phyloP scores from a whole-genome alignment of 2,888 invertebrate genomes.

The Acanthosepion lycidas region DNA sequence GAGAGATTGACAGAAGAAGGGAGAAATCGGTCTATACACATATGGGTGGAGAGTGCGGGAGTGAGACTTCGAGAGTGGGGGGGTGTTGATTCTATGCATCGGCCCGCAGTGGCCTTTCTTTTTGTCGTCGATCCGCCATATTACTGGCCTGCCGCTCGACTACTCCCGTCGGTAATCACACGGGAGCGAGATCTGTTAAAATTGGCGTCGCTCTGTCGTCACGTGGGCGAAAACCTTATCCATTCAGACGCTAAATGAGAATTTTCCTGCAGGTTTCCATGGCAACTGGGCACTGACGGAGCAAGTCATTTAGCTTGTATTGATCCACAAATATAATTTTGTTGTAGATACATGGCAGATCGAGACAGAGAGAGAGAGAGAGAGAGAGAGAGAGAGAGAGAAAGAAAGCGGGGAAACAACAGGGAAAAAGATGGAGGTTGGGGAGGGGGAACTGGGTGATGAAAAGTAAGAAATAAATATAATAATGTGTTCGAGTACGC shows the following conservation, averaged over 20 bases:
- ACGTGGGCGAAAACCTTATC: conserved; percentile 18
- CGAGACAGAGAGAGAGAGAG: too few relatives aligned
- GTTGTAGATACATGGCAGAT: background rate
- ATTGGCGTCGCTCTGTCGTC: conserved; percentile 21
- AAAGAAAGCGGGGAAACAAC: too few relatives aligned
- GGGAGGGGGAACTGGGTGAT: background rate
- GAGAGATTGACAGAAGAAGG: background rate
- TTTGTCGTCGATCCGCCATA: background rate
- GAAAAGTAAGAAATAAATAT: too few relatives aligned
- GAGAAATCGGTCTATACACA: background rate
- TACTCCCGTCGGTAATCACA: conserved; percentile 17
- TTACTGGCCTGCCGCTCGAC: background rate
- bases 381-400: too few relatives aligned
- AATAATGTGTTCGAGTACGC: too few relatives aligned
- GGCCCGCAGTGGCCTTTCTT: background rate
- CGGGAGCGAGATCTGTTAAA: background rate
- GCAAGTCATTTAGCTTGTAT: conserved; percentile 9
- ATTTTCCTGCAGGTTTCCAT: background rate
- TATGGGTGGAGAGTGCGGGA: background rate
- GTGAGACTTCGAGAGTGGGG: background rate
- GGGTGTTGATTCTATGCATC: background rate
- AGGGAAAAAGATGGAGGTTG: background rate
- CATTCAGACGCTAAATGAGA: conserved; percentile 22
- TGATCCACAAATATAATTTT: background rate
- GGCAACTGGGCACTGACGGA: background rate